Percentiles rank a stretch among this genome's conserved stretches.
Conservation (phyloP, 2,797 vertebrate genomes). For the Sebastolobus alascanus region DNA sequence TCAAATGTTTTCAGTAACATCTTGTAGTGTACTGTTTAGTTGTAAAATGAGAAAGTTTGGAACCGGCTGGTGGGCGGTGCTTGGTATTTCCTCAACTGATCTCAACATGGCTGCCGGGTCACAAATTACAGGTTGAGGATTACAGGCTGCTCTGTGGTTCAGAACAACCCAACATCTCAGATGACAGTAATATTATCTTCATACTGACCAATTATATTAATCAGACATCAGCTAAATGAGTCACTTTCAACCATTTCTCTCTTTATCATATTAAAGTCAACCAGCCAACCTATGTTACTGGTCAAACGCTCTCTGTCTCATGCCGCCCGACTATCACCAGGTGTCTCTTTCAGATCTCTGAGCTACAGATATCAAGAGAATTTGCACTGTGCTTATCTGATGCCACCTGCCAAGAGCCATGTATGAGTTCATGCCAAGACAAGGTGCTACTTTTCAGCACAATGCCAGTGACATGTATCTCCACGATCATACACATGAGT, state of each 20-base stretch:
- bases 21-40: no score
- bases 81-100: not conserved
- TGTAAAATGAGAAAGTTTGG: no score
- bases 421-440: conserved; percentile 42
- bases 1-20: no score
- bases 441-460: conserved; percentile 44
- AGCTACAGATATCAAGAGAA: conserved; percentile 26
- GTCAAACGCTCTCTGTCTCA: conserved; percentile 18
- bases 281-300: not conserved
- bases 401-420: conserved; percentile 46
- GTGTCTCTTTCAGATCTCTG: conserved; percentile 35
- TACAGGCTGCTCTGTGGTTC: not conserved
- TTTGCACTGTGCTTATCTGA: conserved; percentile 38
- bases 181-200: not conserved
- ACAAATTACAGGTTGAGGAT: not conserved
- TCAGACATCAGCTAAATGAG: conserved; percentile 4
- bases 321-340: not conserved
- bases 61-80: no score
- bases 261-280: conserved; percentile 14
- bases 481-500: not conserved
- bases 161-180: not conserved
- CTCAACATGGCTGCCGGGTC: no score
- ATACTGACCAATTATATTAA: conserved; percentile 5
- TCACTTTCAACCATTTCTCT: conserved; percentile 13
- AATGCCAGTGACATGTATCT: conserved; percentile 48